Evolutionary conservation across 2,113 vertebrate genomes (phyloP).

Genomic region (Anser cygnoides): DNA sequence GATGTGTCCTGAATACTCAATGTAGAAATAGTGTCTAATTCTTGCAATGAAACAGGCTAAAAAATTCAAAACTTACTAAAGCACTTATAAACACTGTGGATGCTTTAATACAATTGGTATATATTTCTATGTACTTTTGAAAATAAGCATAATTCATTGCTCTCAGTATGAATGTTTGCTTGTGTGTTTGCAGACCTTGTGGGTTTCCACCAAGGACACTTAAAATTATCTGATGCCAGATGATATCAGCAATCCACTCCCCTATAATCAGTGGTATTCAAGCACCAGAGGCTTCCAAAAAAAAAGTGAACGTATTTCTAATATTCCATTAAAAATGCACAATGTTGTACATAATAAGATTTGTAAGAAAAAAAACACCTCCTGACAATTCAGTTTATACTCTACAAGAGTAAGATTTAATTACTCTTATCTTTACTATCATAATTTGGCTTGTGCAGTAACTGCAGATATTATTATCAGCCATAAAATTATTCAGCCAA

Average conservation of each 20-base stretch:
- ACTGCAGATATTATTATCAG: background rate
- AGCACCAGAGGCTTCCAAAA: background rate
- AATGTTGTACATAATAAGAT: background rate
- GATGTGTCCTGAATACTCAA: background rate
- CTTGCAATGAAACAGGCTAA: background rate
- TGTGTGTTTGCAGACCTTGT: background rate
- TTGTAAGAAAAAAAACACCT: background rate
- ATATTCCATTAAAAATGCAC: background rate
- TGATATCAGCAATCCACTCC: background rate
- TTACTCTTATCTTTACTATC: conserved; percentile 43
- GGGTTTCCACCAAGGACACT: background rate
- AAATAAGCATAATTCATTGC: background rate
- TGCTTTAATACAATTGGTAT: background rate
- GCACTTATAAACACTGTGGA: background rate
- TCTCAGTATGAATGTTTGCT: background rate
- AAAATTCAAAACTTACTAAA: background rate
- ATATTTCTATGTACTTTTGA: background rate
- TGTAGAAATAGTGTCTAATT: background rate
- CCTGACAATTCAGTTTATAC: background rate
- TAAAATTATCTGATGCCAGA: background rate
- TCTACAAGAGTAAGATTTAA: background rate
- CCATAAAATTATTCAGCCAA: conserved; percentile 43
- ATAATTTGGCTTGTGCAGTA: background rate
- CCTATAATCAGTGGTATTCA: background rate
- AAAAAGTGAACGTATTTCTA: background rate